phyloP scores from a whole-genome alignment of 2,113 vertebrate species.

The Ammodytes marinus region DNA sequence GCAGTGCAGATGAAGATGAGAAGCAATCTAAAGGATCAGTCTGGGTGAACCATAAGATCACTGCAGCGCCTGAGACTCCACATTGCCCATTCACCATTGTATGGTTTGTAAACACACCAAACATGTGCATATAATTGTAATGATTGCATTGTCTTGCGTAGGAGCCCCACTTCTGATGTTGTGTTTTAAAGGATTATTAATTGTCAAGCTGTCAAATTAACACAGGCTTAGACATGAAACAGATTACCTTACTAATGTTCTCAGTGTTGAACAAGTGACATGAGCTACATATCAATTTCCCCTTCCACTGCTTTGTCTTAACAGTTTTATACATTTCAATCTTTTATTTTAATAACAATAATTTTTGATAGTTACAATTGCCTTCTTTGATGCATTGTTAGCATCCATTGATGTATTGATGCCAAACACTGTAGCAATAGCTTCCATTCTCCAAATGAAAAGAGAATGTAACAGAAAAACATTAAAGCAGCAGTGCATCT shows the following conservation, averaged over 20 bases:
- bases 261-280: constrained; percentile 49
- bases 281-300: constrained; percentile 46
- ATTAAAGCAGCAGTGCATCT: constrained; percentile 43
- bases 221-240: constrained; percentile 63
- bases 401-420: constrained; percentile 40
- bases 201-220: constrained; percentile 67
- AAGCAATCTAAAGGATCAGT: constrained; percentile 59
- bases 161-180: constrained; percentile 32
- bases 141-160: constrained; percentile 65
- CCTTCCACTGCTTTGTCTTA: constrained; percentile 35
- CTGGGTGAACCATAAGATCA: constrained; percentile 55
- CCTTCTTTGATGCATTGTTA: constrained; percentile 59
- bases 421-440: constrained; percentile 40
- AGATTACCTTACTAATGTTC: constrained; percentile 69
- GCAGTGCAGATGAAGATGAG: constrained; percentile 76
- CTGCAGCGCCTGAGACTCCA: constrained; percentile 21
- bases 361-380: constrained; percentile 43
- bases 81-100: constrained; percentile 32
- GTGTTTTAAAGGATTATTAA: constrained; percentile 64
- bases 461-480: constrained; percentile 35
- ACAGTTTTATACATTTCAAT: constrained; percentile 42
- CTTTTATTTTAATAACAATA: constrained; percentile 61
- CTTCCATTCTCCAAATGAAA: constrained; percentile 40
- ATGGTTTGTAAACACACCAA: constrained; percentile 43
- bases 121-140: constrained; percentile 44